These are phyloP conservation scores for Clarias batrachus DNA, from an alignment of 2,113 vertebrate genomes.

Conservation along the genomic window DNA sequence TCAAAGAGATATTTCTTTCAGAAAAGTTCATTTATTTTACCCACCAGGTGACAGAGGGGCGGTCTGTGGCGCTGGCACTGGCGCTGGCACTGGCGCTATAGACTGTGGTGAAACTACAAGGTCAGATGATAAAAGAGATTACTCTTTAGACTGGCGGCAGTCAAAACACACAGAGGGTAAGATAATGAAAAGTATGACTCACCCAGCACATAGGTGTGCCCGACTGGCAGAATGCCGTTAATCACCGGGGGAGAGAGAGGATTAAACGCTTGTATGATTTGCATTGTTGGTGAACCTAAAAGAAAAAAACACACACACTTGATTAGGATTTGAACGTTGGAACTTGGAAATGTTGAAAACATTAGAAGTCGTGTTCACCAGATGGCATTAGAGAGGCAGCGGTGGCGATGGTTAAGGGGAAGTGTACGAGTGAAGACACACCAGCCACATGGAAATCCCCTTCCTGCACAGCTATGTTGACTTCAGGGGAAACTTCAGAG, in stretches of 20 bases:
- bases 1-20: not conserved
- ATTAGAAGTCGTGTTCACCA: not conserved
- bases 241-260: constrained; percentile 55
- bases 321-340: not conserved
- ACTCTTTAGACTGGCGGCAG: not conserved
- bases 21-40: constrained; percentile 1
- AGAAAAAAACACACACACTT: not conserved
- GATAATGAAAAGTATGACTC: constrained; percentile 14
- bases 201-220: constrained; percentile 58
- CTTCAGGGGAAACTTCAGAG: not conserved
- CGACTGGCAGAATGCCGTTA: constrained; percentile 36
- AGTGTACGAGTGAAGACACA: not conserved
- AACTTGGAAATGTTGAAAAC: not conserved
- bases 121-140: not conserved
- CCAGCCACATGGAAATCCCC: constrained; percentile 5
- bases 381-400: constrained; percentile 17
- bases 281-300: constrained; percentile 51
- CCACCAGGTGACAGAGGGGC: constrained; percentile 69
- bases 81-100: not conserved
- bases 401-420: not conserved
- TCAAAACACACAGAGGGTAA: not conserved
- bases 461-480: not conserved
- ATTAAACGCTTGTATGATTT: constrained; percentile 58
- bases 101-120: constrained; percentile 4
- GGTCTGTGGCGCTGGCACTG: constrained; percentile 24